Evolutionary conservation across 1,140 invertebrate genomes (phyloP).

Genomic region (Drosophila navojoa): DNA sequence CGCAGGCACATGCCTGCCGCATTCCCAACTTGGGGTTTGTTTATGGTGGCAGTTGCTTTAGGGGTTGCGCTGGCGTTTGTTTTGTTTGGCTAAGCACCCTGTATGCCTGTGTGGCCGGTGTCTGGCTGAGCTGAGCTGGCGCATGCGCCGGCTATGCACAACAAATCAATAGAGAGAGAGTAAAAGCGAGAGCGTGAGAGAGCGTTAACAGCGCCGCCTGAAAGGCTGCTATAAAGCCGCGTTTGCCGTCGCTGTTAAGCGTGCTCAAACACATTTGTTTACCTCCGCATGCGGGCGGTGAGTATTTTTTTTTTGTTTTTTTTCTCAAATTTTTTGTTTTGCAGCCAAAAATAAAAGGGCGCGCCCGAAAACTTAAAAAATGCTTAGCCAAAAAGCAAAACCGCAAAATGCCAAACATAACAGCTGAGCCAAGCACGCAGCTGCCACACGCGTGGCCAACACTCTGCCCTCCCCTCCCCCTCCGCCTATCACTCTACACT

Average conservation of each 20-base stretch:
- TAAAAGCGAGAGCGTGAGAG: neutral
- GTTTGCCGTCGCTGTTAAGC: constrained; percentile 29
- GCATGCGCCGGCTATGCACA: constrained; percentile 58
- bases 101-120: constrained; percentile 40
- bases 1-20: neutral
- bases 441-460: constrained; percentile 3
- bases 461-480: neutral
- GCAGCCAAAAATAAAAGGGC: constrained; percentile 65
- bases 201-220: constrained; percentile 61
- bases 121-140: constrained; percentile 37
- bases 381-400: constrained; percentile 17
- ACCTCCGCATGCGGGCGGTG: constrained; percentile 30
- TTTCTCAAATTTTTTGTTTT: neutral
- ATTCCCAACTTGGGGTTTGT: neutral
- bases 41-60: neutral
- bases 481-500: too few relatives aligned
- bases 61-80: constrained; percentile 21
- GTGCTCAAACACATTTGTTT: constrained; percentile 53
- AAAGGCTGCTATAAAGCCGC: constrained; percentile 63
- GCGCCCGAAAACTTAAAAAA: constrained; percentile 63
- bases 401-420: constrained; percentile 24
- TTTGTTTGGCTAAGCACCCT: constrained; percentile 43
- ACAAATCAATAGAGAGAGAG: constrained; percentile 68
- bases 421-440: constrained; percentile 54
- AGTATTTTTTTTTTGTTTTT: neutral